phyloP scores from a whole-genome alignment of 2,797 vertebrate species.

The Syndactyla subalaris region DNA sequence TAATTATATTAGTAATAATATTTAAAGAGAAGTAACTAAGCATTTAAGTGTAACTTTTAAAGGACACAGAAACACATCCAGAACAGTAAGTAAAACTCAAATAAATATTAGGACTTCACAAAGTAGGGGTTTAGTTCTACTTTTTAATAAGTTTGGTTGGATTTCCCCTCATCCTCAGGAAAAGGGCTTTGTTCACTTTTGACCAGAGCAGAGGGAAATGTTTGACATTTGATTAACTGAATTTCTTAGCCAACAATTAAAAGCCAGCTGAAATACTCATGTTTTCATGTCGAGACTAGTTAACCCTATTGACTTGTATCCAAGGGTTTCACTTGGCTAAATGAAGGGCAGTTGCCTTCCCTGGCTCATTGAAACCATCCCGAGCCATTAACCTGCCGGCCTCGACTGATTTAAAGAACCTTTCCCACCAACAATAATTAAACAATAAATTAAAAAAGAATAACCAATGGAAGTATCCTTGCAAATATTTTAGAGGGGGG shows the following conservation, averaged over 20 bases:
- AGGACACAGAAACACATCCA: background rate
- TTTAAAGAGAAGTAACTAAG: background rate
- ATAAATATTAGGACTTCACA: background rate
- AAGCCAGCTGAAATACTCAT: slow-evolving; percentile 52
- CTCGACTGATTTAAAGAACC: slow-evolving; percentile 14
- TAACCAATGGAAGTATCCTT: background rate
- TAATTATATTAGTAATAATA: background rate
- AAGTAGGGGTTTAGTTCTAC: background rate
- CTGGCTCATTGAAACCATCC: slow-evolving; percentile 46
- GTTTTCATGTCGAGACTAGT: slow-evolving; percentile 58
- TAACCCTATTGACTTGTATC: slow-evolving; percentile 59
- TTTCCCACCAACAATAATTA: slow-evolving; percentile 5
- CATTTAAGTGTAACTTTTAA: background rate
- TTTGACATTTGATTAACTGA: slow-evolving; percentile 68
- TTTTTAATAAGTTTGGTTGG: background rate
- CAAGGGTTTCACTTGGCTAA: slow-evolving; percentile 25
- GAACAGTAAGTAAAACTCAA: background rate
- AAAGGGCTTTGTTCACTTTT: background rate
- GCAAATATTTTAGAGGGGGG: background rate
- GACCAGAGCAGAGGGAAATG: background rate
- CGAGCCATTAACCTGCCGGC: slow-evolving; percentile 35
- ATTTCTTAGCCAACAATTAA: slow-evolving; percentile 65
- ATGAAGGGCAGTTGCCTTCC: slow-evolving; percentile 22
- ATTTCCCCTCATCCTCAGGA: background rate
- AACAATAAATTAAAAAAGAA: background rate